Evolutionary conservation across 2,888 invertebrate genomes (phyloP).

Genomic region (Tiliacea citrago): DNA sequence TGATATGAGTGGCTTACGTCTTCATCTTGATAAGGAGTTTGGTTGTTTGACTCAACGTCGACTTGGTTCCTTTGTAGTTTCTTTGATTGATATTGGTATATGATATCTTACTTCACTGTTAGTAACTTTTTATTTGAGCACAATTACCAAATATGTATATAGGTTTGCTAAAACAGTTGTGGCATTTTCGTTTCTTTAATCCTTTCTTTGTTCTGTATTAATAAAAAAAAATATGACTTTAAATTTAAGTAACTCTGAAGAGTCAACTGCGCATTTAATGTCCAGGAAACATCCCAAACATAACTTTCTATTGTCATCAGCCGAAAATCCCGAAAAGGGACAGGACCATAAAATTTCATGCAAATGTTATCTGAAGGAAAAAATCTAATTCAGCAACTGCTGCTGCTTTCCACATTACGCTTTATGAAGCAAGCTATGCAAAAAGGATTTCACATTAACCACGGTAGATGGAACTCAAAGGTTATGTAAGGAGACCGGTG

Average conservation of each 20-base stretch:
- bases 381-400: slow-evolving; percentile 50
- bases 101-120: slow-evolving; percentile 1
- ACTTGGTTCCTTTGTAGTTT: slow-evolving; percentile 28
- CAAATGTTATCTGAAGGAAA: slow-evolving; percentile 58
- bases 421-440: slow-evolving; percentile 63
- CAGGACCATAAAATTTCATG: slow-evolving; percentile 55
- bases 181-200: neutral
- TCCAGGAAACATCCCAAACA: slow-evolving; percentile 23
- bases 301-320: slow-evolving; percentile 34
- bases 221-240: neutral
- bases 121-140: neutral
- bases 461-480: slow-evolving; percentile 68
- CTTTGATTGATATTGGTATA: slow-evolving; percentile 16
- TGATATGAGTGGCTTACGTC: slow-evolving; percentile 60
- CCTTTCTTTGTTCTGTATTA: neutral
- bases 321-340: slow-evolving; percentile 31
- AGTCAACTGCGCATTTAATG: slow-evolving; percentile 2
- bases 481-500: slow-evolving; percentile 63
- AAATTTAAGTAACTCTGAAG: neutral
- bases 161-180: neutral
- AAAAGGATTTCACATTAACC: slow-evolving; percentile 67
- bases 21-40: slow-evolving; percentile 59
- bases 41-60: slow-evolving; percentile 32
- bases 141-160: neutral
- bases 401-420: slow-evolving; percentile 58